These are phyloP conservation scores for Eupithecia tripunctaria DNA, from an alignment of 2,888 invertebrate genomes.

Conservation along the genomic window DNA sequence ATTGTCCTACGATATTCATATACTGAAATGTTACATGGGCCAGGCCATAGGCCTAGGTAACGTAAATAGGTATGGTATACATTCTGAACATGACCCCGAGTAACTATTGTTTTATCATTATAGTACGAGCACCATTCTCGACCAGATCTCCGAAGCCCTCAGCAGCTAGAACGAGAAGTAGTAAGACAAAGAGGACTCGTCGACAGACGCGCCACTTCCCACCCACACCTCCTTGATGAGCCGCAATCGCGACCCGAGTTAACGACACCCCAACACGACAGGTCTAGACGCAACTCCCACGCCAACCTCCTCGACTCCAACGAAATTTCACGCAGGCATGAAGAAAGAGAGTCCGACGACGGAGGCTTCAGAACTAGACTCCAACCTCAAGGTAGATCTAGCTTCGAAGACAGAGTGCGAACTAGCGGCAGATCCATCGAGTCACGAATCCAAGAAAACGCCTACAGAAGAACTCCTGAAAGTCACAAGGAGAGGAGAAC, in stretches of 20 bases:
- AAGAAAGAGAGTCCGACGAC: constrained; percentile 85
- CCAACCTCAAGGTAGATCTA: constrained; percentile 71
- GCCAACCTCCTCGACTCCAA: constrained; percentile 84
- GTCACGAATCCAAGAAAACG: constrained; percentile 68
- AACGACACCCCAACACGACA: constrained; percentile 68
- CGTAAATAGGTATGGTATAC: not conserved
- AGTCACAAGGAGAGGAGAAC: constrained; percentile 53
- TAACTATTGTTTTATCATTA: not conserved
- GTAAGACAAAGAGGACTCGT: constrained; percentile 82
- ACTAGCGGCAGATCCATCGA: constrained; percentile 76
- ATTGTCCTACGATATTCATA: too few relatives aligned
- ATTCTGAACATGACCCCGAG: not conserved
- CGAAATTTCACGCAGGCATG: constrained; percentile 64
- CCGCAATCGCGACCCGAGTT: constrained; percentile 71
- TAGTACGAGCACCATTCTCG: constrained; percentile 80
- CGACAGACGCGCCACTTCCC: constrained; percentile 86
- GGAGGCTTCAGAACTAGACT: constrained; percentile 84
- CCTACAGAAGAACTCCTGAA: constrained; percentile 74
- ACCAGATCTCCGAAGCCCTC: constrained; percentile 84
- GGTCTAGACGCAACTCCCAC: constrained; percentile 84
- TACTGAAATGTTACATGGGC: too few relatives aligned
- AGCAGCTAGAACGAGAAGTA: constrained; percentile 86
- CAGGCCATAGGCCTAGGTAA: too few relatives aligned
- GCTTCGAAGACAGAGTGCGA: constrained; percentile 76
- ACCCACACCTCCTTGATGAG: constrained; percentile 86